Evolutionary conservation across 2,888 invertebrate species (phyloP).

Genomic region (Cheilosia variabilis): DNA sequence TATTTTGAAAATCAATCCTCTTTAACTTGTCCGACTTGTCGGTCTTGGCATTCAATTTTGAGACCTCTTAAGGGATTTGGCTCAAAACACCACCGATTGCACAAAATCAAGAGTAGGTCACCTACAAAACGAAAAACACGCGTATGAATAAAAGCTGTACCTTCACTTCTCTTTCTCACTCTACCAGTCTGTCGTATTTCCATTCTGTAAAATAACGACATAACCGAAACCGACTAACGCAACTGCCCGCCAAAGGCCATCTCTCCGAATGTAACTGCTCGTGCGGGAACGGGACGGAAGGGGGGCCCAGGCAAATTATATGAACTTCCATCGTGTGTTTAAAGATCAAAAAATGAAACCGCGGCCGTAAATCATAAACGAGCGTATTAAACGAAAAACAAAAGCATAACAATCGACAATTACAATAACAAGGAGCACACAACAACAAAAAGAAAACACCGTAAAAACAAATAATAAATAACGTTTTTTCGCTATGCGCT

Average conservation of each 20-base stretch:
- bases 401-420: constrained; percentile 13
- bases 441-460: constrained; percentile 7
- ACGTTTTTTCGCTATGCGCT: constrained; percentile 61
- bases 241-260: neutral
- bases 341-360: constrained; percentile 51
- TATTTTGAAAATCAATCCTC: no score
- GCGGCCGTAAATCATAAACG: constrained; percentile 29
- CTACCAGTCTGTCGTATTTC: neutral
- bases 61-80: no score
- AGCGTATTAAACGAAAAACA: constrained; percentile 32
- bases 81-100: no score
- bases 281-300: neutral
- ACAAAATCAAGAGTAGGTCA: no score
- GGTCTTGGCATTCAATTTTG: no score
- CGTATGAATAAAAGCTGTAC: neutral
- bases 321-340: constrained; percentile 37
- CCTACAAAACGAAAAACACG: neutral
- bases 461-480: constrained; percentile 58
- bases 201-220: neutral
- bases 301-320: constrained; percentile 1
- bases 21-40: no score
- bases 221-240: neutral
- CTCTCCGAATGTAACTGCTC: neutral
- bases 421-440: constrained; percentile 15
- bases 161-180: neutral